Evolutionary conservation across 1,140 invertebrate genomes (phyloP).

Genomic region (Thrips palmi): DNA sequence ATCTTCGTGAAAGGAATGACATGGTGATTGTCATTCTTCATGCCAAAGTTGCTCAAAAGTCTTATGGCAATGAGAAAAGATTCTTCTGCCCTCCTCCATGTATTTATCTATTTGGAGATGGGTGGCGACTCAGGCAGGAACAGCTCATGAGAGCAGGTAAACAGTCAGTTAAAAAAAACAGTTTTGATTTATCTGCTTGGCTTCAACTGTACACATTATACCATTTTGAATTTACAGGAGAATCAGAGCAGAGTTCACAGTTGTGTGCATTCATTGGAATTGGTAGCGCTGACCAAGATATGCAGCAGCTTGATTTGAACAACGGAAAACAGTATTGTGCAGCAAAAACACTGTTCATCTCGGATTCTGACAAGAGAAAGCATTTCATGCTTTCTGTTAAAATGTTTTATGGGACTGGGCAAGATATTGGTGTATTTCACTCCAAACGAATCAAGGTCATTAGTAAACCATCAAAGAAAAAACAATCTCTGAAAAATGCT

Average conservation of each 20-base stretch:
- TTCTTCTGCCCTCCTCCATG: constrained; percentile 99
- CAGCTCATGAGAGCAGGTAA: constrained; percentile 72
- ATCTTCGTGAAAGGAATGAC: constrained; percentile 81
- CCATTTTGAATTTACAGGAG: too few species aligned
- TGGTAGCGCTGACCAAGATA: constrained; percentile 95
- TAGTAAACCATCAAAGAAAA: constrained; percentile 99
- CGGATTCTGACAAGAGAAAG: constrained; percentile 97
- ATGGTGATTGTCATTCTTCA: constrained; percentile 95
- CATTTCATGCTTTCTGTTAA: constrained; percentile 98
- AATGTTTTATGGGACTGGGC: constrained; percentile 97
- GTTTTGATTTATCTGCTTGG: too few species aligned
- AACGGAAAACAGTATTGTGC: constrained; percentile 94
- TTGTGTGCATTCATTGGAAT: constrained; percentile 97
- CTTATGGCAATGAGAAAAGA: constrained; percentile 98
- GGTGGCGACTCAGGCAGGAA: constrained; percentile 87
- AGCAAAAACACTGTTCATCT: constrained; percentile 97
- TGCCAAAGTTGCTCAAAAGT: constrained; percentile 98
- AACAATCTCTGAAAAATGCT: constrained; percentile 98
- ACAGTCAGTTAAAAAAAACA: too few species aligned
- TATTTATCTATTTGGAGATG: constrained; percentile 94
- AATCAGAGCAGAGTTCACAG: constrained; percentile 75
- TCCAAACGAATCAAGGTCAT: constrained; percentile 99
- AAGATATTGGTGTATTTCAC: constrained; percentile 96
- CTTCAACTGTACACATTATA: too few species aligned
- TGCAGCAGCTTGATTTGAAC: constrained; percentile 95